Evolutionary conservation across 2,888 invertebrate genomes (phyloP).

Genomic region (Anagyrus pseudococci): DNA sequence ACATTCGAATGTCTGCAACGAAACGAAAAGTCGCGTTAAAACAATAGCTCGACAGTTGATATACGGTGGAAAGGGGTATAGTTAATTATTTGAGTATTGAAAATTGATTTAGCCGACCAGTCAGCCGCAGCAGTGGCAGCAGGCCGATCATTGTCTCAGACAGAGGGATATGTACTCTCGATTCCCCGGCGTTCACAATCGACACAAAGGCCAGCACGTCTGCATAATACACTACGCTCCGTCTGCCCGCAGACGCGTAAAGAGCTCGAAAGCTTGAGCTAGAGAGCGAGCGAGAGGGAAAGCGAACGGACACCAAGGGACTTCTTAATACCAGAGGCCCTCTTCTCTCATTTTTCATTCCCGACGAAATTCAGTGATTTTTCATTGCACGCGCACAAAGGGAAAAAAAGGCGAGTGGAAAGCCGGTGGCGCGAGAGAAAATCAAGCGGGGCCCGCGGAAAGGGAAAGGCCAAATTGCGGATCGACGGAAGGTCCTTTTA

Average conservation of each 20-base stretch:
- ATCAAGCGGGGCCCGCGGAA: conserved; percentile 22
- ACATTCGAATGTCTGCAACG: no score
- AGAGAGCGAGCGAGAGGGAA: not conserved
- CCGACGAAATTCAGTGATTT: conserved; percentile 35
- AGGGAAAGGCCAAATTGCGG: conserved; percentile 36
- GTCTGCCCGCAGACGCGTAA: no score
- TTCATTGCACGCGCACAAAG: conserved; percentile 20
- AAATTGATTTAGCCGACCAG: no score
- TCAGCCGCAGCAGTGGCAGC: no score
- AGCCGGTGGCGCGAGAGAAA: conserved; percentile 3
- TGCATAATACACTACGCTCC: not conserved
- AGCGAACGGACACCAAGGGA: conserved; percentile 18
- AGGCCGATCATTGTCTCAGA: not conserved
- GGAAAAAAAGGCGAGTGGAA: conserved; percentile 37
- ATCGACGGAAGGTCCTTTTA: conserved; percentile 35
- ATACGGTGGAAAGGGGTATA: no score
- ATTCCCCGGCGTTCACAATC: not conserved
- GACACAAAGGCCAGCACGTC: not conserved
- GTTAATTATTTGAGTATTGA: no score
- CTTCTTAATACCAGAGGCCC: conserved; percentile 8
- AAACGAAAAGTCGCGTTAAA: no score
- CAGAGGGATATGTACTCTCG: no score
- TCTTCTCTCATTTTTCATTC: conserved; percentile 37
- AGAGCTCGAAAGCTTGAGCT: not conserved
- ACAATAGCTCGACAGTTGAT: no score